Conservation (phyloP, 2,113 vertebrate species). For the Oxyruncus cristatus region DNA sequence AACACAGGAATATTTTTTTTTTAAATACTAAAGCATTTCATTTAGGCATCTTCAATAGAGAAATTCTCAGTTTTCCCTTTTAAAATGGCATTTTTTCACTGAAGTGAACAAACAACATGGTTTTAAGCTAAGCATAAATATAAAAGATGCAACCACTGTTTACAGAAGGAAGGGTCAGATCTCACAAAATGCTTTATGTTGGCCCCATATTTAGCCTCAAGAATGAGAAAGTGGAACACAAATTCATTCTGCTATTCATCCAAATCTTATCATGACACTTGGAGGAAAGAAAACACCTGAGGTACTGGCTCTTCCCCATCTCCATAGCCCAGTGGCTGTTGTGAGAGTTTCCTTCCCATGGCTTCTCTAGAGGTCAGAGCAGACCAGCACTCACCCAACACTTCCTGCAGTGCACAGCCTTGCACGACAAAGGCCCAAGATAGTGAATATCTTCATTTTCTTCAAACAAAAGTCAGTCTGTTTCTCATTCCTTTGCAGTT, state of each 20-base stretch:
- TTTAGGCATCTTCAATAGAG: not conserved
- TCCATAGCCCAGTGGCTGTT: not conserved
- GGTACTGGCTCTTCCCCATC: not conserved
- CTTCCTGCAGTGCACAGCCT: not conserved
- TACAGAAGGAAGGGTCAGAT: not conserved
- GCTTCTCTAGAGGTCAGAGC: not conserved
- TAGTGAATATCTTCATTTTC: not conserved
- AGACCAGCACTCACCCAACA: not conserved
- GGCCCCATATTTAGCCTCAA: not conserved
- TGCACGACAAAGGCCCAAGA: not conserved
- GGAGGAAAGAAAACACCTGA: not conserved
- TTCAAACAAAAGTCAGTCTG: not conserved
- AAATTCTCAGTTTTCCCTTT: not conserved
- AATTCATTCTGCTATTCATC: not conserved
- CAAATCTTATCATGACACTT: not conserved
- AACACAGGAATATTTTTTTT: not conserved
- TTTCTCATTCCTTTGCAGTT: not conserved
- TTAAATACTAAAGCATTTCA: not conserved
- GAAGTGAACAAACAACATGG: not conserved
- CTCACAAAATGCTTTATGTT: not conserved
- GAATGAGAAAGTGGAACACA: not conserved
- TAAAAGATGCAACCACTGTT: not conserved
- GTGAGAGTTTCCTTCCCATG: not conserved
- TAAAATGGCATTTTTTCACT: not conserved
- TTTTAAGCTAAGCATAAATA: not conserved